Percentiles rank a stretch among this genome's conserved stretches.
Evolutionary conservation across 2,797 vertebrate species (phyloP).

Genomic region (Spheniscus humboldti): DNA sequence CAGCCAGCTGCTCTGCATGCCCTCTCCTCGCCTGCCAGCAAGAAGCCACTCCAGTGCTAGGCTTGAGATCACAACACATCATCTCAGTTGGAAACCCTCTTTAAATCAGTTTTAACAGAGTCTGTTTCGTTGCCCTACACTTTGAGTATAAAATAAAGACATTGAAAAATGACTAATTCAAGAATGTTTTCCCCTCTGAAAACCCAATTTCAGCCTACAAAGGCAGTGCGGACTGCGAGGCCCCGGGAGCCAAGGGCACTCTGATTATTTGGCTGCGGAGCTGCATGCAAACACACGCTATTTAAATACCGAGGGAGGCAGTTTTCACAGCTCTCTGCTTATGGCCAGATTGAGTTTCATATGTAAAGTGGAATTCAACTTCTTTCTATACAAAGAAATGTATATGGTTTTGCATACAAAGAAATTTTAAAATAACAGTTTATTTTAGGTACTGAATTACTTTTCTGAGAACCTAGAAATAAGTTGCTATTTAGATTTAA

Average conservation of each 20-base stretch:
- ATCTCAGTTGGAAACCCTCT: neutral
- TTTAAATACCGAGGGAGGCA: neutral
- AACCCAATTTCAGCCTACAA: neutral
- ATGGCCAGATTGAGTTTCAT: accelerated
- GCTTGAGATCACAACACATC: neutral
- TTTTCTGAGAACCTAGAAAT: neutral
- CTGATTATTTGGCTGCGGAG: neutral
- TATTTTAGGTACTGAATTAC: neutral
- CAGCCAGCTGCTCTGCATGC: neutral
- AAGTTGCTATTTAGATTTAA: neutral
- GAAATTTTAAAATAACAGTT: neutral
- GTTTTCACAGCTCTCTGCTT: neutral
- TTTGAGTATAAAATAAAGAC: neutral
- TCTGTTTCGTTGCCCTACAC: neutral
- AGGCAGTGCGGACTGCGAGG: neutral
- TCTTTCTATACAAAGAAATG: neutral
- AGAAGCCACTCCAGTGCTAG: neutral
- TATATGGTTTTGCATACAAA: neutral
- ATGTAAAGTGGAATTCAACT: neutral
- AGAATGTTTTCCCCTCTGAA: neutral
- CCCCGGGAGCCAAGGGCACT: neutral
- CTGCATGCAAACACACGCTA: accelerated
- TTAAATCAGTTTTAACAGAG: neutral
- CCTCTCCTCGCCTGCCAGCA: neutral
- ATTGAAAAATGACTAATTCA: neutral